phyloP scores from a whole-genome alignment of 2,113 vertebrate species.

The Poicephalus gulielmi region DNA sequence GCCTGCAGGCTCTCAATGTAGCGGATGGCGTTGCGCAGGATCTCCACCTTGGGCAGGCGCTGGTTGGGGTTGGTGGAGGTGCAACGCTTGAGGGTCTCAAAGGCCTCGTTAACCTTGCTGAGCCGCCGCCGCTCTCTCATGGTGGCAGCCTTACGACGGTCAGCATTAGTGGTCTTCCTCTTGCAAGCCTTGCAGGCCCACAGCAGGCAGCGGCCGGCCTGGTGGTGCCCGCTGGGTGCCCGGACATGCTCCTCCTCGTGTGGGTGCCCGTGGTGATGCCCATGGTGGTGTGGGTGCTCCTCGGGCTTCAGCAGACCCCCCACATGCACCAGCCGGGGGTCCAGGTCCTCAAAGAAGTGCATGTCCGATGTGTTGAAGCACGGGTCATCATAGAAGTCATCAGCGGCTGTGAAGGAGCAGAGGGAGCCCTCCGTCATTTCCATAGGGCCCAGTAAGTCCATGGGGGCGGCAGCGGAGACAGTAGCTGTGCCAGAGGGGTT shows the following conservation, averaged over 20 bases:
- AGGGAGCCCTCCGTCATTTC: conserved; percentile 91
- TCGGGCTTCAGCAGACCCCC: conserved; percentile 88
- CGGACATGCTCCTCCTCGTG: conserved; percentile 93
- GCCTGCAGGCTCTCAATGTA: conserved; percentile 97
- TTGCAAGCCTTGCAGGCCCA: conserved; percentile 99
- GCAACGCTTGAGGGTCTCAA: conserved; percentile 96
- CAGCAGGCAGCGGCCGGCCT: conserved; percentile 93
- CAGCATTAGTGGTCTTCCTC: conserved; percentile 94
- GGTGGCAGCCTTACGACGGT: conserved; percentile 94
- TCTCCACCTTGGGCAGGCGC: conserved; percentile 96
- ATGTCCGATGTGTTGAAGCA: conserved; percentile 96
- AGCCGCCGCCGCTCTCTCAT: conserved; percentile 93
- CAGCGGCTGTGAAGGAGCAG: conserved; percentile 84
- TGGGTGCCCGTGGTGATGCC: conserved; percentile 77
- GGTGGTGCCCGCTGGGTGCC: conserved; percentile 95
- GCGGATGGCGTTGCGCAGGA: conserved; percentile 96
- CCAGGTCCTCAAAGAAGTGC: conserved; percentile 97
- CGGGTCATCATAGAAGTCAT: conserved; percentile 96
- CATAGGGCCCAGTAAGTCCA: conserved; percentile 79
- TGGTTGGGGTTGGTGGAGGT: conserved; percentile 95
- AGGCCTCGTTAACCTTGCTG: conserved; percentile 96
- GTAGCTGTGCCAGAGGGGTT: not conserved
- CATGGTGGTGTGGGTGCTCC: conserved; percentile 80
- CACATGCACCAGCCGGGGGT: conserved; percentile 92
- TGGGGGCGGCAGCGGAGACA: conserved; percentile 36